These are phyloP conservation scores for Apus apus DNA, from an alignment of 2,113 vertebrate species.

Conservation along the genomic window DNA sequence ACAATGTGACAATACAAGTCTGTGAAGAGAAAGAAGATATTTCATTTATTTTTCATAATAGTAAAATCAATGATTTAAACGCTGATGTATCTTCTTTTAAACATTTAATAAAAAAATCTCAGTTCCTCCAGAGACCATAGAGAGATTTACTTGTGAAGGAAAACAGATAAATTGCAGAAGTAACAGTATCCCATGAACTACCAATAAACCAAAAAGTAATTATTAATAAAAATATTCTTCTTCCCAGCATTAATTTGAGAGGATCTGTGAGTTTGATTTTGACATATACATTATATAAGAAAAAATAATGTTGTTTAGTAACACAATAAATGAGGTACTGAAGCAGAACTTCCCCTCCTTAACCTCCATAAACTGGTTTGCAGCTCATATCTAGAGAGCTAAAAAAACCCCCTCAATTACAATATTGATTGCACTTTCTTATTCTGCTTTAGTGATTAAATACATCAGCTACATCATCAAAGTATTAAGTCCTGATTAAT, in stretches of 20 bases:
- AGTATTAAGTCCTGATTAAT: constrained; percentile 53
- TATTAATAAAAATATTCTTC: constrained; percentile 36
- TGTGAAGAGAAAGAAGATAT: neutral
- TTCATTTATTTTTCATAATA: neutral
- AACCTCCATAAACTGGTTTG: neutral
- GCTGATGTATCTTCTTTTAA: neutral
- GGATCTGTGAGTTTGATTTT: neutral
- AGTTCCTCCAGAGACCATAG: neutral
- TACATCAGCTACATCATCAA: constrained; percentile 1
- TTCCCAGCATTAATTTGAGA: neutral
- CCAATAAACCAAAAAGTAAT: constrained; percentile 23
- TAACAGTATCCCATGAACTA: neutral
- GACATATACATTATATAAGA: neutral
- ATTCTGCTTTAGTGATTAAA: constrained; percentile 61
- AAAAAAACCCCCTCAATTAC: neutral
- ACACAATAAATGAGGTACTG: neutral
- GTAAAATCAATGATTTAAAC: neutral
- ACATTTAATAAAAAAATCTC: neutral
- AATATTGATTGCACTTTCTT: constrained; percentile 60
- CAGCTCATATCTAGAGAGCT: neutral
- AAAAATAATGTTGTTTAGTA: neutral
- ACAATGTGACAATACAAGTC: neutral
- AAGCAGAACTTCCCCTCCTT: neutral
- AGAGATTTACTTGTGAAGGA: neutral
- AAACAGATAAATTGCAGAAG: neutral